Conservation (phyloP, 2,888 invertebrate species). For the Harpagoxenus sublaevis region DNA sequence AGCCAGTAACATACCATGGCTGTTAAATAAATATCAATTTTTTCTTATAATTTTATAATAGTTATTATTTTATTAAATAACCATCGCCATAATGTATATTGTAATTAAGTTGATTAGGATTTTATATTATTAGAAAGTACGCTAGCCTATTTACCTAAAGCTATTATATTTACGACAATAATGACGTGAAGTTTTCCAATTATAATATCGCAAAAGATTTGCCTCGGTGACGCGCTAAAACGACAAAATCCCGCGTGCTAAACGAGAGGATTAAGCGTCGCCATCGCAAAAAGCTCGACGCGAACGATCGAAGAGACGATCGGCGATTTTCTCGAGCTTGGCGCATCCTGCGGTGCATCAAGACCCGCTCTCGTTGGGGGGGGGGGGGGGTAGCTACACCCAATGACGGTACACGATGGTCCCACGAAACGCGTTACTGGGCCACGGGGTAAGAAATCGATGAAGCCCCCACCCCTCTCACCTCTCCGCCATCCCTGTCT, state of each 20-base stretch:
- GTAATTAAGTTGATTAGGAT: background rate
- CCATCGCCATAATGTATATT: background rate
- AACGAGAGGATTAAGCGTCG: slow-evolving; percentile 19
- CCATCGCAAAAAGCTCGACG: background rate
- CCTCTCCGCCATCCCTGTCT: slow-evolving; percentile 54
- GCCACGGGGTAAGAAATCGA: slow-evolving; percentile 85
- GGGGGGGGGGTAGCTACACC: slow-evolving; percentile 71
- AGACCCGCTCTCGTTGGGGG: slow-evolving; percentile 23
- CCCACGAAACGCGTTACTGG: slow-evolving; percentile 82
- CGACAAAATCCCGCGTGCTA: slow-evolving; percentile 5
- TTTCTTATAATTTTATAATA: background rate
- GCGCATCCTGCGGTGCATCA: slow-evolving; percentile 37
- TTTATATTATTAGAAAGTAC: background rate
- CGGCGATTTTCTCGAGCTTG: slow-evolving; percentile 27
- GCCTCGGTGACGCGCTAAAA: background rate
- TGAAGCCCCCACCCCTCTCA: slow-evolving; percentile 80
- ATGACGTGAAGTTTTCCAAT: background rate
- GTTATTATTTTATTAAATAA: background rate
- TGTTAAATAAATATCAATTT: background rate
- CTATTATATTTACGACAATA: background rate
- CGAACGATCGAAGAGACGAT: slow-evolving; percentile 28
- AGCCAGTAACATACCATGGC: background rate
- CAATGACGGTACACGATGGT: slow-evolving; percentile 68
- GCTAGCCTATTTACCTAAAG: background rate
- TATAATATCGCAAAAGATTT: slow-evolving; percentile 10